A percentile compares a stretch with the other conserved stretches of the same genome.
Conservation (phyloP, 2,113 vertebrate species). For the Cyanistes caeruleus region DNA sequence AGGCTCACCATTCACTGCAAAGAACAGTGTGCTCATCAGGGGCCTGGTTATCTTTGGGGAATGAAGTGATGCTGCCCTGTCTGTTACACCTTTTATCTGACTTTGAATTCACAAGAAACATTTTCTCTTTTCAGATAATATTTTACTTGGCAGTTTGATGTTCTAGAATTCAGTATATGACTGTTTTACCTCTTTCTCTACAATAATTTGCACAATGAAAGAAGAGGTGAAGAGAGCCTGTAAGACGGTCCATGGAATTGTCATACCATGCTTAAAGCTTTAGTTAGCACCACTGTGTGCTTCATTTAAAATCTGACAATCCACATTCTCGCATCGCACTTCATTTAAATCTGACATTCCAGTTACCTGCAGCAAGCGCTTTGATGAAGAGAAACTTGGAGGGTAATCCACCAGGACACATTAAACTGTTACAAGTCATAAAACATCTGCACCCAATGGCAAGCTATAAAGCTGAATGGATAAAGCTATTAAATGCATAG, state of each 20-base stretch:
- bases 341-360: conserved; percentile 62
- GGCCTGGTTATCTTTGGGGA: not conserved
- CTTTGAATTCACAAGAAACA: not conserved
- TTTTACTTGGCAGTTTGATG: not conserved
- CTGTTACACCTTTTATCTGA: not conserved
- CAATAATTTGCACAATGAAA: not conserved
- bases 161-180: not conserved
- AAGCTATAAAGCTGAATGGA: conserved; percentile 71
- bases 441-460: conserved; percentile 66
- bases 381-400: conserved; percentile 63
- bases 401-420: conserved; percentile 63
- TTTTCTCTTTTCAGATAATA: not conserved
- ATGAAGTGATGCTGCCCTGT: not conserved
- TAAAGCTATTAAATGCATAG: conserved; percentile 59
- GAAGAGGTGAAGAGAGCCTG: not conserved
- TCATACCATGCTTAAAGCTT: conserved; percentile 32
- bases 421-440: conserved; percentile 73
- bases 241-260: conserved; percentile 27
- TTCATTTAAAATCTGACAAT: conserved; percentile 54
- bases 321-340: conserved; percentile 20
- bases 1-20: not conserved
- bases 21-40: not conserved
- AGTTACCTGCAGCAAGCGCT: conserved; percentile 56
- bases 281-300: conserved; percentile 9
- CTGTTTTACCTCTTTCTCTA: not conserved